Evolutionary conservation across 2,888 invertebrate genomes (phyloP).

Genomic region (Schizaphis graminum): DNA sequence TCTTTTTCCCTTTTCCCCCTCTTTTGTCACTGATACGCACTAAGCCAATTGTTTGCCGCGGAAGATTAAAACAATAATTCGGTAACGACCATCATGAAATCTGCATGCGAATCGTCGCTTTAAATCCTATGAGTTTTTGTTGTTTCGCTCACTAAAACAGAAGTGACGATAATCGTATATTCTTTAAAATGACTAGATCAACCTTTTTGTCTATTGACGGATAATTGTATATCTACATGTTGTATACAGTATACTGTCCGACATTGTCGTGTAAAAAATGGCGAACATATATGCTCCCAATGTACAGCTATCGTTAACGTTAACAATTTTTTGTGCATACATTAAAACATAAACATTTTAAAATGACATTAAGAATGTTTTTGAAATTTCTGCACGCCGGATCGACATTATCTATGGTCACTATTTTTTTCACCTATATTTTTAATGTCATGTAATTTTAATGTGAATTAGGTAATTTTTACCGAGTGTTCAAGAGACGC

Average conservation of each 20-base stretch:
- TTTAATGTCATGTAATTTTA: neutral
- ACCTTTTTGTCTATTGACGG: neutral
- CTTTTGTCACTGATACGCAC: neutral
- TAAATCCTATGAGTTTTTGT: conserved; percentile 13
- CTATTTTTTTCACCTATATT: neutral
- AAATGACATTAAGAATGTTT: neutral
- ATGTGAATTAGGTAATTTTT: neutral
- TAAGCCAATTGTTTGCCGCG: conserved; percentile 58
- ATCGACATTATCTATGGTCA: neutral
- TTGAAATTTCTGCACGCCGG: neutral
- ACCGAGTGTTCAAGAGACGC: neutral
- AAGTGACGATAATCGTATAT: neutral
- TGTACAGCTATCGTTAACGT: neutral
- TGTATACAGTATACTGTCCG: neutral
- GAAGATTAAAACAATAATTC: conserved; percentile 63
- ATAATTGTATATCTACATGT: neutral
- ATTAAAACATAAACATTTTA: neutral
- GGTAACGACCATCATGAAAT: conserved; percentile 40
- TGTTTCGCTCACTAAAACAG: neutral
- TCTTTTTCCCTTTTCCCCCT: neutral
- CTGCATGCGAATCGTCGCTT: conserved; percentile 19
- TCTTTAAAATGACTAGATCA: neutral
- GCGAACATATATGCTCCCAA: neutral
- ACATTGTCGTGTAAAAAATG: neutral
- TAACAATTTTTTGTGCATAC: neutral